These are phyloP conservation scores for Cephus pulcher DNA, from an alignment of 2,888 invertebrate species.

Conservation along the genomic window DNA sequence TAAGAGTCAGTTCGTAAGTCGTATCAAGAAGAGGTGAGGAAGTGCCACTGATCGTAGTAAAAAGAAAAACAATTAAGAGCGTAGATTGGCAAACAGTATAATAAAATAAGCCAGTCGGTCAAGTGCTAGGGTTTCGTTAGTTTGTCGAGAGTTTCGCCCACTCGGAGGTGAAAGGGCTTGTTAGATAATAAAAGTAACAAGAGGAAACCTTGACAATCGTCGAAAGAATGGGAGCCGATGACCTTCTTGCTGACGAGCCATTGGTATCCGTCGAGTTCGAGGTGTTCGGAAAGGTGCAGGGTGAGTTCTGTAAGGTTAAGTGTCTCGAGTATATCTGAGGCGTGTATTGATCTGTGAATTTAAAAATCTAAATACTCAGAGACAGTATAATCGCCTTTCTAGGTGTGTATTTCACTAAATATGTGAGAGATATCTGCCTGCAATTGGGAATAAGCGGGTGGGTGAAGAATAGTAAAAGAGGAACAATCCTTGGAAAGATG, in stretches of 20 bases:
- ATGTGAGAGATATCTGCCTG: slow-evolving; percentile 83
- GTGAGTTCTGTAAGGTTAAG: slow-evolving; percentile 67
- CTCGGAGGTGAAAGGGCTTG: background rate
- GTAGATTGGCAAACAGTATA: slow-evolving; percentile 30
- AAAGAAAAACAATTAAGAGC: slow-evolving; percentile 20
- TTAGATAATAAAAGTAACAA: slow-evolving; percentile 8
- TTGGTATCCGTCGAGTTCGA: slow-evolving; percentile 89
- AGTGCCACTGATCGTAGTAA: background rate
- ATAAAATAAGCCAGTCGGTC: background rate
- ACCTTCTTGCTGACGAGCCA: slow-evolving; percentile 67
- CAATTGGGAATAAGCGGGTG: slow-evolving; percentile 85
- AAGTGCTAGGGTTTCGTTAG: background rate
- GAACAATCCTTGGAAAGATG: slow-evolving; percentile 90
- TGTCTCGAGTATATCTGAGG: background rate
- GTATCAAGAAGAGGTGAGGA: slow-evolving; percentile 47
- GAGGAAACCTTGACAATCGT: slow-evolving; percentile 10
- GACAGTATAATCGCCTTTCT: slow-evolving; percentile 33
- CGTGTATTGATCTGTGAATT: background rate
- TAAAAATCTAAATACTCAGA: background rate
- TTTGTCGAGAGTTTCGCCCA: background rate
- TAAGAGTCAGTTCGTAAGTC: slow-evolving; percentile 58
- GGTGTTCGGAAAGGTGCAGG: slow-evolving; percentile 92
- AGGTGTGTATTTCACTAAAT: slow-evolving; percentile 91
- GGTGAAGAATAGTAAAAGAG: slow-evolving; percentile 91
- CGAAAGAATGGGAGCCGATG: slow-evolving; percentile 70